Conservation (phyloP, 2,888 invertebrate genomes). For the Eugnorisma glareosa region DNA sequence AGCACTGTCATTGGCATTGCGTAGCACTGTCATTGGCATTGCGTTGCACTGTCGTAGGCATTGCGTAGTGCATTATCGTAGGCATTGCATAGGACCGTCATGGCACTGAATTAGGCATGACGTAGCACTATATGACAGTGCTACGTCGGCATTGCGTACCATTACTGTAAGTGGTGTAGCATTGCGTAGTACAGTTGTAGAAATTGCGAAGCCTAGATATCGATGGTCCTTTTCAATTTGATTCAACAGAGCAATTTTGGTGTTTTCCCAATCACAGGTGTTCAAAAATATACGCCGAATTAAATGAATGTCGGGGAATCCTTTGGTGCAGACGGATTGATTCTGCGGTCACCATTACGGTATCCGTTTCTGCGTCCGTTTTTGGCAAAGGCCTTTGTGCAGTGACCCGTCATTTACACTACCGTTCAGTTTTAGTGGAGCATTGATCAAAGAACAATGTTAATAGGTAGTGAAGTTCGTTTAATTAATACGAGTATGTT, state of each 20-base stretch:
- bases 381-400: conserved; percentile 22
- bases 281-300: conserved; percentile 35
- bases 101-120: no score
- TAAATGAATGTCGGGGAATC: conserved; percentile 23
- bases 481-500: neutral
- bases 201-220: conserved; percentile 1
- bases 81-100: no score
- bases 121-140: no score
- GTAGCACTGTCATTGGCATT: neutral
- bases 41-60: neutral
- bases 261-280: conserved; percentile 28
- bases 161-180: no score
- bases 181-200: neutral
- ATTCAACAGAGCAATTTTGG: neutral
- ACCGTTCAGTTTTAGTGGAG: conserved; percentile 11
- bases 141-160: no score
- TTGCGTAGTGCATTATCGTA: no score
- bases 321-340: conserved; percentile 36
- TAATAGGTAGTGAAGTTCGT: neutral
- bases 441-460: conserved; percentile 16
- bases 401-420: conserved; percentile 12
- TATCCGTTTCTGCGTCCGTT: conserved; percentile 12
- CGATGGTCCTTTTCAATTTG: neutral
- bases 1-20: neutral
- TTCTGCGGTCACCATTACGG: conserved; percentile 37